Evolutionary conservation across 1,140 invertebrate species (phyloP).

Genomic region (Druon quercuslanigerum): DNA sequence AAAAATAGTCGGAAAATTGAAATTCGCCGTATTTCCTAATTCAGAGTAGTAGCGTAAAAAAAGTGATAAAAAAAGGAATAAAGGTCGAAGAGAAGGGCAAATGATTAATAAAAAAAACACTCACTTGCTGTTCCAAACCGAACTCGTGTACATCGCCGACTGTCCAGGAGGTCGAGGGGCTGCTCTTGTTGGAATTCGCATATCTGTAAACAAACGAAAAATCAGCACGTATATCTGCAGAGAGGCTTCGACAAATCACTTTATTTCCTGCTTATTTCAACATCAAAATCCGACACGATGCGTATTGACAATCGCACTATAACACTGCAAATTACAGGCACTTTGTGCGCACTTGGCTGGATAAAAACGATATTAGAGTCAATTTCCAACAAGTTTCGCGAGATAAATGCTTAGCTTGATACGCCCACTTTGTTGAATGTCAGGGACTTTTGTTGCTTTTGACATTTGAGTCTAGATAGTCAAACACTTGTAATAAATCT

Average conservation of each 20-base stretch:
- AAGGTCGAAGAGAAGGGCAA: constrained; percentile 38
- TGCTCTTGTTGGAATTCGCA: constrained; percentile 69
- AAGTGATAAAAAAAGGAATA: constrained; percentile 21
- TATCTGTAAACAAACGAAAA: constrained; percentile 60
- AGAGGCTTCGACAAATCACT: constrained; percentile 50
- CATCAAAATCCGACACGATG: constrained; percentile 36
- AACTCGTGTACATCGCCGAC: constrained; percentile 49
- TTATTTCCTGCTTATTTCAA: too few relatives aligned
- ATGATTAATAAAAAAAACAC: constrained; percentile 37
- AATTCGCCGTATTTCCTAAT: not conserved
- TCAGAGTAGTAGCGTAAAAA: not conserved
- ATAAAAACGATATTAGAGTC: constrained; percentile 37
- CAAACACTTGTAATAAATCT: too few relatives aligned
- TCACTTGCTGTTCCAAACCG: constrained; percentile 64
- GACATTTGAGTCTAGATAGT: not conserved
- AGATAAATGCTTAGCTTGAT: constrained; percentile 44
- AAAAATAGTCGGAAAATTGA: not conserved
- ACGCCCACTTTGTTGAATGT: constrained; percentile 47
- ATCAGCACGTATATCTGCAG: constrained; percentile 40
- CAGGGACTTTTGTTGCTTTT: not conserved
- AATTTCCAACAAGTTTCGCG: not conserved
- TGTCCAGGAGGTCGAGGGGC: constrained; percentile 66
- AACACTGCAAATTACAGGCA: constrained; percentile 32
- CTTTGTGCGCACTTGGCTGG: constrained; percentile 33
- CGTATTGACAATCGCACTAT: constrained; percentile 49